Conservation (phyloP, 2,888 invertebrate species). For the Drosophila kuntzei region DNA sequence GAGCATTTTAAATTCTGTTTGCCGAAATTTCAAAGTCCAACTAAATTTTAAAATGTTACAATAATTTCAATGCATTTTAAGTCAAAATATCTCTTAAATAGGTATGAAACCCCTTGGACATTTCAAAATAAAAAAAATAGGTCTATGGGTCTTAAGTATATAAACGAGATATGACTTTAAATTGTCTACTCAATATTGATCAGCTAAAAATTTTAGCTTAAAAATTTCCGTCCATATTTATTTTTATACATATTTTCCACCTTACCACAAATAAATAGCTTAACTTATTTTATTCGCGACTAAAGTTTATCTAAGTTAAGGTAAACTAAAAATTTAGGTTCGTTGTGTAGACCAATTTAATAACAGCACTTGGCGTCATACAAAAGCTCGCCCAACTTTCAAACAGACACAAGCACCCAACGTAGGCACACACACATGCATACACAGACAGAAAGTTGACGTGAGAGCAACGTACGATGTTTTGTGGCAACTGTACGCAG, state of each 20-base stretch:
- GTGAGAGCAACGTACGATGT: constrained; percentile 22
- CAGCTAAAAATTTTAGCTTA: neutral
- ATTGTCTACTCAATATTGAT: neutral
- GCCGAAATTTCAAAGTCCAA: no score
- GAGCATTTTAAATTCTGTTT: neutral
- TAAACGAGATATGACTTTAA: neutral
- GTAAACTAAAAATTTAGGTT: neutral
- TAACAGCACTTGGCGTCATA: constrained; percentile 17
- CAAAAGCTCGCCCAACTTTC: constrained; percentile 22
- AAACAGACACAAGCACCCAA: constrained; percentile 13
- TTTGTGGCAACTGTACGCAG: constrained; percentile 54
- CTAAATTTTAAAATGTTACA: no score
- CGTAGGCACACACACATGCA: constrained; percentile 1
- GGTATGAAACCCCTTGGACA: no score
- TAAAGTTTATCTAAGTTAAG: no score
- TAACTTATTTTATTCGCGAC: neutral
- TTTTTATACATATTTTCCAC: neutral
- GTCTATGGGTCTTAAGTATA: no score
- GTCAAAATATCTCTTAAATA: no score
- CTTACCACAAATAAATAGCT: neutral
- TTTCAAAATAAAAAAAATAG: no score
- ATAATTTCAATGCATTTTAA: no score
- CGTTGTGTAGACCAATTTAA: constrained; percentile 13
- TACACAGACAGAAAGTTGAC: constrained; percentile 3
- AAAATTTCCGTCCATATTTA: neutral